These are phyloP conservation scores for Hybognathus amarus DNA, from an alignment of 2,797 vertebrate species.

Conservation along the genomic window DNA sequence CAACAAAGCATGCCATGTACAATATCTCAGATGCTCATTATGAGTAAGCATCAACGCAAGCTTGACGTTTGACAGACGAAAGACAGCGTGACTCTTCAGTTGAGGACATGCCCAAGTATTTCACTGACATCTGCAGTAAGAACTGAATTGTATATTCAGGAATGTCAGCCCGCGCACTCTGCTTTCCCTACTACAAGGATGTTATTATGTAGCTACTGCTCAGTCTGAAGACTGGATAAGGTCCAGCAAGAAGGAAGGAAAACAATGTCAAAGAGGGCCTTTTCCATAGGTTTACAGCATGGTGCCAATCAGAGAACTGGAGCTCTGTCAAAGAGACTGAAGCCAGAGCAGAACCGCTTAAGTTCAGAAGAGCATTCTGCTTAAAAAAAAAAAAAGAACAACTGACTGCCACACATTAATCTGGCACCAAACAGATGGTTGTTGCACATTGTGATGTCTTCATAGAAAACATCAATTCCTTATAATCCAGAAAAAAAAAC, in stretches of 20 bases:
- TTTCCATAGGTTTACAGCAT: slow-evolving; percentile 64
- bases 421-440: neutral
- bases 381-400: neutral
- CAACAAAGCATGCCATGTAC: neutral
- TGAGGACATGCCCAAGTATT: slow-evolving; percentile 50
- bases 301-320: slow-evolving; percentile 38
- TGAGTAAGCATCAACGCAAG: slow-evolving; percentile 41
- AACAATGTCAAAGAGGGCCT: slow-evolving; percentile 63
- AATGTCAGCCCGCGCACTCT: slow-evolving; percentile 66
- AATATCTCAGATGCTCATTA: slow-evolving; percentile 13
- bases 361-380: slow-evolving; percentile 15
- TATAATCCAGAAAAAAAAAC: neutral
- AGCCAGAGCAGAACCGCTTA: slow-evolving; percentile 8
- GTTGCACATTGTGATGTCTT: too few species aligned
- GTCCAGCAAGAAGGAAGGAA: slow-evolving; percentile 61
- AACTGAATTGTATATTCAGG: slow-evolving; percentile 64
- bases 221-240: slow-evolving; percentile 58
- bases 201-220: slow-evolving; percentile 64
- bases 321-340: slow-evolving; percentile 35
- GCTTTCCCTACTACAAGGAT: slow-evolving; percentile 63
- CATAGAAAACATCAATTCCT: neutral
- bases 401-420: neutral
- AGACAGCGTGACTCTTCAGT: slow-evolving; percentile 29
- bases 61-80: slow-evolving; percentile 53
- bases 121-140: slow-evolving; percentile 63